These are phyloP conservation scores for Coptodon rendalli DNA, from an alignment of 2,113 vertebrate species.

Conservation along the genomic window DNA sequence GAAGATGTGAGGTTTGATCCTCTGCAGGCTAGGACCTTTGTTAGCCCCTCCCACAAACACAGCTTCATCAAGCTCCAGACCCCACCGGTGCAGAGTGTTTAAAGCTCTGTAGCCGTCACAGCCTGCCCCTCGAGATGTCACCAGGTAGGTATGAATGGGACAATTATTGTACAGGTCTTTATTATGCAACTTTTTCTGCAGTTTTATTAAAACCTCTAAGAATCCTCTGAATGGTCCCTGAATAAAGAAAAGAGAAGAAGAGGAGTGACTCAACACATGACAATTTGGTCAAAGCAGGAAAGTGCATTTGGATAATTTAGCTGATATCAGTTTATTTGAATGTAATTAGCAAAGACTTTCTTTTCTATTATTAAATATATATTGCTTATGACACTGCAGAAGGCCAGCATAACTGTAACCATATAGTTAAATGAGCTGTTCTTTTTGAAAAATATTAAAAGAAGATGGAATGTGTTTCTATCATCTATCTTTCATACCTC, in stretches of 20 bases:
- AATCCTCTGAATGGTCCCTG: neutral
- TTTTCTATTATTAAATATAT: too few relatives aligned
- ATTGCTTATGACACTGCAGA: too few relatives aligned
- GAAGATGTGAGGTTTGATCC: neutral
- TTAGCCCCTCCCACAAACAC: neutral
- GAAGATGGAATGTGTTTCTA: too few relatives aligned
- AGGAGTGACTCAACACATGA: too few relatives aligned
- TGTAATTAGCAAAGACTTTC: too few relatives aligned
- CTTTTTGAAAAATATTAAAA: too few relatives aligned
- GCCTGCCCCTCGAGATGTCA: accelerated
- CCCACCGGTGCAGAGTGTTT: neutral
- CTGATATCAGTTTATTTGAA: too few relatives aligned
- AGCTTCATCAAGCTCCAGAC: neutral
- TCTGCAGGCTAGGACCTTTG: neutral
- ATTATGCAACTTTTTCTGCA: neutral
- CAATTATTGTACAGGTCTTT: neutral
- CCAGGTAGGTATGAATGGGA: neutral
- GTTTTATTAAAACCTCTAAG: neutral
- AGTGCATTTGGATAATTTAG: neutral
- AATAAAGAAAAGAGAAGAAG: accelerated
- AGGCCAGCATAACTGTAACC: too few relatives aligned
- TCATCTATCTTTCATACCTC: too few relatives aligned
- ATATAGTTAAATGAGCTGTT: too few relatives aligned
- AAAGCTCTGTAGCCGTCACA: neutral
- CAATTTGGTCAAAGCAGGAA: neutral